phyloP scores from a whole-genome alignment of 2,888 invertebrate species.

The Anarsia innoxiella region DNA sequence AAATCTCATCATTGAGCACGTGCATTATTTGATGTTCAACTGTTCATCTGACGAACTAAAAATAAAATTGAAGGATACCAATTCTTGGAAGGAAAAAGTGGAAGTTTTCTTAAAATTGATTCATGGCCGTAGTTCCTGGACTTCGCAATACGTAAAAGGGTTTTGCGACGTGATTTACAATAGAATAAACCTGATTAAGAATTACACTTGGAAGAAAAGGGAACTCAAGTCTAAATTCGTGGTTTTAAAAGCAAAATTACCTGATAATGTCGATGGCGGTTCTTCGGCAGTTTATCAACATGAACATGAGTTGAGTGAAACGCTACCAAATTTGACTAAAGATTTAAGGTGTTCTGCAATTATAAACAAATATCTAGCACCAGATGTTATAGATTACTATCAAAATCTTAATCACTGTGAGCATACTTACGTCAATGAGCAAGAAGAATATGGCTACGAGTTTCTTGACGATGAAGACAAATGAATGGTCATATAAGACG shows the following conservation, averaged over 20 bases:
- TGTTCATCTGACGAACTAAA: not conserved
- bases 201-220: not conserved
- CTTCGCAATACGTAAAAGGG: not conserved
- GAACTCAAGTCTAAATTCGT: not conserved
- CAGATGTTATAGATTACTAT: constrained; percentile 24
- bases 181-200: not conserved
- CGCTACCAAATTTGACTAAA: constrained; percentile 1
- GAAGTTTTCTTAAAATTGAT: not conserved
- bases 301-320: not conserved
- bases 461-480: not conserved
- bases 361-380: constrained; percentile 30
- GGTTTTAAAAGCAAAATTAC: constrained; percentile 2
- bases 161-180: not conserved
- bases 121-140: not conserved
- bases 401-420: constrained; percentile 32
- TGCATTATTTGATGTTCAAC: not conserved
- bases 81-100: constrained; percentile 3
- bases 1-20: constrained; percentile 1
- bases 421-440: not conserved
- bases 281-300: not conserved
- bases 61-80: not conserved
- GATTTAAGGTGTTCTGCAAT: constrained; percentile 31
- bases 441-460: not conserved
- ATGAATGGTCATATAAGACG: not conserved
- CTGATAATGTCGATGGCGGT: not conserved